Conservation (phyloP, 2,888 invertebrate species). For the Uloborus plumipes region DNA sequence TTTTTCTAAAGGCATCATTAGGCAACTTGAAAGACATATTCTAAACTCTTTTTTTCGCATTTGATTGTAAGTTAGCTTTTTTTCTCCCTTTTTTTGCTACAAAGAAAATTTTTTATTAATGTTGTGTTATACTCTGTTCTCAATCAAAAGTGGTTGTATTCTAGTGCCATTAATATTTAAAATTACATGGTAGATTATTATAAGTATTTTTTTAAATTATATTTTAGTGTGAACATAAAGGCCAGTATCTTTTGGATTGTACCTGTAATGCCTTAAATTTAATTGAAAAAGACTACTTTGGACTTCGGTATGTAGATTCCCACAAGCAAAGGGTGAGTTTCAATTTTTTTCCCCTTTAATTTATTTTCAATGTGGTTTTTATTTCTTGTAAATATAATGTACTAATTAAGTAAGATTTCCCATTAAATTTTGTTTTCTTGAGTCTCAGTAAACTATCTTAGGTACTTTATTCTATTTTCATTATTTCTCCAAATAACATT, state of each 20-base stretch:
- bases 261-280: constrained; percentile 91
- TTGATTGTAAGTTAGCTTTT: no score
- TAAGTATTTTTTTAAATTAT: constrained; percentile 18
- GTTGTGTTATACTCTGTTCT: no score
- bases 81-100: no score
- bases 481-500: background rate
- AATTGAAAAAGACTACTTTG: constrained; percentile 94
- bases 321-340: constrained; percentile 86
- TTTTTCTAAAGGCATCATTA: no score
- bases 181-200: background rate
- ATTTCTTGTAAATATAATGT: background rate
- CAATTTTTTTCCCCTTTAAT: background rate
- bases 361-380: constrained; percentile 29
- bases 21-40: no score
- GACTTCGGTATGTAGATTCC: constrained; percentile 90
- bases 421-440: no score
- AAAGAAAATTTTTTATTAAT: no score
- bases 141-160: no score
- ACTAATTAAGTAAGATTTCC: no score
- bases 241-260: constrained; percentile 89
- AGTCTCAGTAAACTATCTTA: background rate
- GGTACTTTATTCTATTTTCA: background rate
- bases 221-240: constrained; percentile 87
- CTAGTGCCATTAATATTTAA: no score
- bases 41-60: no score